Percentiles rank a stretch among this genome's conserved stretches.
Conservation (phyloP, 1,140 invertebrate genomes). For the Drosophila sucinea region DNA sequence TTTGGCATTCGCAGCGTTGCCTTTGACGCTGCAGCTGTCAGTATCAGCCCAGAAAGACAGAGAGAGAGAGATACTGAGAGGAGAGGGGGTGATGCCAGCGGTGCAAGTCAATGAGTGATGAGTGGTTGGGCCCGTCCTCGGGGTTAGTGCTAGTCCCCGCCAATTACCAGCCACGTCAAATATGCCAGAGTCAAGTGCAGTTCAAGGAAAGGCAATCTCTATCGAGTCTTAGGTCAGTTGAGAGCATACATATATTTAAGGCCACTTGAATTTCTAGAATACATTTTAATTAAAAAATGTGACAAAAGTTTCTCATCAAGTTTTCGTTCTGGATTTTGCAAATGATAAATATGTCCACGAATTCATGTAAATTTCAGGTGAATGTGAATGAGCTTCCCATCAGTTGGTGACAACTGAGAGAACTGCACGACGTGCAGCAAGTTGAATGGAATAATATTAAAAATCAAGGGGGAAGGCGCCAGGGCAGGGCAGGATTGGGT, state of each 20-base stretch:
- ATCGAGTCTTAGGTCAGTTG: not conserved
- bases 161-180: slow-evolving; percentile 15
- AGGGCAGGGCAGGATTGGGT: no score
- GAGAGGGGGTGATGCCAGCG: not conserved
- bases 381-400: slow-evolving; percentile 12
- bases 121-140: not conserved
- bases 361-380: slow-evolving; percentile 15
- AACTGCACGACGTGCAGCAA: not conserved
- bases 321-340: not conserved
- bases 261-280: not conserved
- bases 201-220: not conserved
- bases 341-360: slow-evolving; percentile 6
- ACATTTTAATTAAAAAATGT: slow-evolving; percentile 1
- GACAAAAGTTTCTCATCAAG: slow-evolving; percentile 5
- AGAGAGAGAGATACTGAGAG: not conserved
- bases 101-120: slow-evolving; percentile 20
- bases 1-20: slow-evolving; percentile 31
- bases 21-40: slow-evolving; percentile 48
- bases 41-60: slow-evolving; percentile 12
- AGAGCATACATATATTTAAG: not conserved
- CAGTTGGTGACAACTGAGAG: slow-evolving; percentile 12
- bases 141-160: not conserved
- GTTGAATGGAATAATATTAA: slow-evolving; percentile 41
- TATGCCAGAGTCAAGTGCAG: not conserved
- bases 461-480: slow-evolving; percentile 18